phyloP scores from a whole-genome alignment of 2,113 vertebrate genomes.

The Melanocharis versteri region DNA sequence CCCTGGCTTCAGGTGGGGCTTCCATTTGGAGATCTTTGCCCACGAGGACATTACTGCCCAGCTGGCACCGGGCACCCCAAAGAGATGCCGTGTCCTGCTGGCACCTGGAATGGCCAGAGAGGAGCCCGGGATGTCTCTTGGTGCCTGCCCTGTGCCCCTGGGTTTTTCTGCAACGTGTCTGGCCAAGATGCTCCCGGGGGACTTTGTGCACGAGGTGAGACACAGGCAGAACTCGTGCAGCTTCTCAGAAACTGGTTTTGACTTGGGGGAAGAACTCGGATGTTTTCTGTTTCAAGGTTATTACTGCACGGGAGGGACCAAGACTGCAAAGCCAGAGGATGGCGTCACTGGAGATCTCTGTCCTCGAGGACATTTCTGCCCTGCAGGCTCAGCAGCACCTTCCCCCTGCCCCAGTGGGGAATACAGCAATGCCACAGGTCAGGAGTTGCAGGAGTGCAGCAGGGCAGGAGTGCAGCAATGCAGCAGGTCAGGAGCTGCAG shows the following conservation, averaged over 20 bases:
- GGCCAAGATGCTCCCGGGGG: slow-evolving; percentile 77
- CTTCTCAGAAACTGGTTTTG: neutral
- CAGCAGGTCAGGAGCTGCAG: neutral
- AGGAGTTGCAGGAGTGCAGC: neutral
- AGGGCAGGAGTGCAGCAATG: slow-evolving; percentile 59
- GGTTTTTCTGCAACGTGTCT: slow-evolving; percentile 78
- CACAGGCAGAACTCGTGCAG: neutral
- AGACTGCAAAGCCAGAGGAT: slow-evolving; percentile 71
- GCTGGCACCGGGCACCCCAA: slow-evolving; percentile 73
- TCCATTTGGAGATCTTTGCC: slow-evolving; percentile 80
- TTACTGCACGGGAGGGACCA: slow-evolving; percentile 77
- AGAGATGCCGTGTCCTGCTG: slow-evolving; percentile 80
- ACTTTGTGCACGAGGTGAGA: slow-evolving; percentile 73
- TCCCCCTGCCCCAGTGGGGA: slow-evolving; percentile 73
- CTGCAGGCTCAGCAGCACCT: slow-evolving; percentile 75
- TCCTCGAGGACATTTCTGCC: slow-evolving; percentile 78
- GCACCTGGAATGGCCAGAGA: slow-evolving; percentile 80
- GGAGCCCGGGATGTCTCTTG: slow-evolving; percentile 76
- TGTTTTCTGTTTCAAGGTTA: slow-evolving; percentile 74
- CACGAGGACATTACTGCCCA: slow-evolving; percentile 80
- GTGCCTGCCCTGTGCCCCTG: slow-evolving; percentile 83
- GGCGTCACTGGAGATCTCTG: slow-evolving; percentile 74
- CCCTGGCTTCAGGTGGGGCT: slow-evolving; percentile 67
- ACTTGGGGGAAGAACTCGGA: neutral
- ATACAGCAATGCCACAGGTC: slow-evolving; percentile 78